phyloP scores from a whole-genome alignment of 1,140 invertebrate species.

The Ceratina japonica region DNA sequence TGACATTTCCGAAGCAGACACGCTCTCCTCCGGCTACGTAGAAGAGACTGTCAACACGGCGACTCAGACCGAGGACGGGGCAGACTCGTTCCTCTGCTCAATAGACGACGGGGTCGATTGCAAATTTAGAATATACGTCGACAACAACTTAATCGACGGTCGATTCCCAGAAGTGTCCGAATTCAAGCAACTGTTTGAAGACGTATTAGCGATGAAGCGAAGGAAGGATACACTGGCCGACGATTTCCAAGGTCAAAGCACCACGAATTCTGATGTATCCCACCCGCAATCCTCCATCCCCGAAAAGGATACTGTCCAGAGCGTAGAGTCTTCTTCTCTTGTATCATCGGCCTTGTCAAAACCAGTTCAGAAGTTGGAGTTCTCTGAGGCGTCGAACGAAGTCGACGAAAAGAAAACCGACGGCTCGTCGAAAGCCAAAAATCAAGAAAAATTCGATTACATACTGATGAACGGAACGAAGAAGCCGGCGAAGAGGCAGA shows the following conservation, averaged over 20 bases:
- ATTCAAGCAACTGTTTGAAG: too few species aligned
- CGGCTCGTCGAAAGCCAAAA: background rate
- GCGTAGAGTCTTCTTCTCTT: conserved; percentile 85
- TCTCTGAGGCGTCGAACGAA: conserved; percentile 49
- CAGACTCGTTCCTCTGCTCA: conserved; percentile 88
- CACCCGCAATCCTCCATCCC: conserved; percentile 80
- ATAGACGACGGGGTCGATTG: conserved; percentile 90
- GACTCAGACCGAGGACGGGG: conserved; percentile 89
- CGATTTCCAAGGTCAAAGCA: too few species aligned
- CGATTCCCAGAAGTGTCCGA: too few species aligned
- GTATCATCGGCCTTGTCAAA: conserved; percentile 81
- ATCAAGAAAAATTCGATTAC: too few species aligned
- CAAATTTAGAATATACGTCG: conserved; percentile 91
- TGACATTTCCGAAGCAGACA: conserved; percentile 90
- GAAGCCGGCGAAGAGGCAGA: conserved; percentile 57
- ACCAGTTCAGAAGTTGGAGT: conserved; percentile 65
- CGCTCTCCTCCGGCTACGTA: conserved; percentile 89
- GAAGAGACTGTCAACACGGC: conserved; percentile 91
- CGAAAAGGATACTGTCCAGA: conserved; percentile 82
- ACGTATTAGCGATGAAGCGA: too few species aligned
- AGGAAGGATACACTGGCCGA: too few species aligned
- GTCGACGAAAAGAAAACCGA: conserved; percentile 23
- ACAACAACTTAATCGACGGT: conserved; percentile 89
- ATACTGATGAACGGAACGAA: conserved; percentile 29
- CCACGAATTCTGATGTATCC: too few species aligned